A percentile compares a stretch with the other conserved stretches of the same genome.
These are phyloP conservation scores for Syrmaticus mikado DNA, from an alignment of 2,113 vertebrate genomes.

Conservation along the genomic window DNA sequence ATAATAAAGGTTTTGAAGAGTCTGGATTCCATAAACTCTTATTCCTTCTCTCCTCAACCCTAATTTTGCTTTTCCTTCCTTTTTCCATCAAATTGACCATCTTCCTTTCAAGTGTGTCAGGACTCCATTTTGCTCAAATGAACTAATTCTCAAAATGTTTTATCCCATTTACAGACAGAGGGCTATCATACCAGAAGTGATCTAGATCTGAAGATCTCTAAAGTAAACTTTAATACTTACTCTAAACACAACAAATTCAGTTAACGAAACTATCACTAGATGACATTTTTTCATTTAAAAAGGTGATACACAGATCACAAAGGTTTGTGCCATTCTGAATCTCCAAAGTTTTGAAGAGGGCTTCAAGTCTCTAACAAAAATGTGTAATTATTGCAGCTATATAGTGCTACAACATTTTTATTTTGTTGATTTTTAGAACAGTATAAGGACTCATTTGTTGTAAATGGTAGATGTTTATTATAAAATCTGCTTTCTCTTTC, in stretches of 20 bases:
- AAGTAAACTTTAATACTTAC: not conserved
- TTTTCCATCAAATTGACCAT: rapidly evolving
- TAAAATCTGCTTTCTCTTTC: not conserved
- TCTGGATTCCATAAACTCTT: not conserved
- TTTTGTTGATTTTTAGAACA: not conserved
- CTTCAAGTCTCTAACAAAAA: not conserved
- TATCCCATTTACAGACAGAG: not conserved
- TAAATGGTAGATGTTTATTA: not conserved
- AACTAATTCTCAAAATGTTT: not conserved
- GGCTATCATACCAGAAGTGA: not conserved
- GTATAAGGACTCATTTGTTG: not conserved
- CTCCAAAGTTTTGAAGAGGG: not conserved
- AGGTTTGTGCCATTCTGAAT: not conserved
- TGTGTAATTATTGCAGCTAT: not conserved
- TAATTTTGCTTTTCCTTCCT: not conserved
- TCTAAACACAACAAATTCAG: not conserved
- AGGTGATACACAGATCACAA: not conserved
- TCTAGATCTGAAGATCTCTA: not conserved
- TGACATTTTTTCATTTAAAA: not conserved
- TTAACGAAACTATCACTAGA: not conserved
- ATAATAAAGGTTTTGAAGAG: not conserved
- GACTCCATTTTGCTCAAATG: not conserved
- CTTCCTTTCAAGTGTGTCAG: not conserved
- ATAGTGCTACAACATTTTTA: rapidly evolving
- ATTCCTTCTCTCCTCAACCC: not conserved